These are phyloP conservation scores for Balanococcus diminutus DNA, from an alignment of 2,888 invertebrate genomes.

Conservation along the genomic window DNA sequence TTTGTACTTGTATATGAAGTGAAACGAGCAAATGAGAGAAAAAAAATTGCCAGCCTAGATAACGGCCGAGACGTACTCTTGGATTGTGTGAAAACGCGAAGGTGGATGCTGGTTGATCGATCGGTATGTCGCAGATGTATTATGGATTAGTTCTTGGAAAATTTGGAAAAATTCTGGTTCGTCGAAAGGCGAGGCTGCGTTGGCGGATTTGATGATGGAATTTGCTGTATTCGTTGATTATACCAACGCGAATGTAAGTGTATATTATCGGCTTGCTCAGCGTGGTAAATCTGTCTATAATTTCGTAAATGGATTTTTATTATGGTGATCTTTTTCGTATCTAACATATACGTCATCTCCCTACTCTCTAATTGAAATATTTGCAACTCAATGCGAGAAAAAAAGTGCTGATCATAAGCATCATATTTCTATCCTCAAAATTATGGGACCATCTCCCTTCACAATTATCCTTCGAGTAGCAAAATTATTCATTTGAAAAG, in stretches of 20 bases:
- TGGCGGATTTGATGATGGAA: not conserved
- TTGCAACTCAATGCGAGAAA: too few relatives aligned
- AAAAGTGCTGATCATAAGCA: too few relatives aligned
- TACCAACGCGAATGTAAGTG: not conserved
- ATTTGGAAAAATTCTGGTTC: not conserved
- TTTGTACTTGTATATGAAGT: not conserved
- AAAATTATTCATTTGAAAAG: too few relatives aligned
- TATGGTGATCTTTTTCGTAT: too few relatives aligned
- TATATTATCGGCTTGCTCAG: not conserved
- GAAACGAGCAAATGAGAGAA: not conserved
- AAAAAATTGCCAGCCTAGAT: constrained; percentile 11
- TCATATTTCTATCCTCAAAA: too few relatives aligned
- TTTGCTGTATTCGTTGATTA: not conserved
- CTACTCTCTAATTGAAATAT: too few relatives aligned
- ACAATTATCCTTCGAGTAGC: too few relatives aligned
- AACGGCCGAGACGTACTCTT: not conserved
- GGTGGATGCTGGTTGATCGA: not conserved
- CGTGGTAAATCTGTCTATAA: not conserved
- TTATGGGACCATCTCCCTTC: too few relatives aligned
- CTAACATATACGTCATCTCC: too few relatives aligned
- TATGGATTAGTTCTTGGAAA: not conserved
- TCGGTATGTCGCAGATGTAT: not conserved
- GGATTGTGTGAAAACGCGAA: not conserved
- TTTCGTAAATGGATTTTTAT: not conserved
- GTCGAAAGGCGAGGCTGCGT: not conserved